These are phyloP conservation scores for Himalopsyche phryganea DNA, from an alignment of 1,140 invertebrate genomes.

Conservation along the genomic window DNA sequence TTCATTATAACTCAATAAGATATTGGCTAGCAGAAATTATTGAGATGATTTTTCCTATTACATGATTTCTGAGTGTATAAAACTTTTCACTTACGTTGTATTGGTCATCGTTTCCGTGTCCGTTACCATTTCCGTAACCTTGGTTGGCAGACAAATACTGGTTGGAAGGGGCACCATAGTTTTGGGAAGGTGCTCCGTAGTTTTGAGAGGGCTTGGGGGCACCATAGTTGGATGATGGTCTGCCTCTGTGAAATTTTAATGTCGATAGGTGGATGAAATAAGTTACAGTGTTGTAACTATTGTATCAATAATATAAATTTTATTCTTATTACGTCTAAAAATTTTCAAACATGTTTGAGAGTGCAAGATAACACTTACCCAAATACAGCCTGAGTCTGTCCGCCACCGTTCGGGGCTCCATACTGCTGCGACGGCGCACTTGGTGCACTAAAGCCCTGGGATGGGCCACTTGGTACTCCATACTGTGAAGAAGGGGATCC, in stretches of 20 bases:
- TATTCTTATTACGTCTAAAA: no score
- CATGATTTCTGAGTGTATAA: no score
- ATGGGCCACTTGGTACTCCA: conserved; percentile 20
- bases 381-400: conserved; percentile 25
- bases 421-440: conserved; percentile 18
- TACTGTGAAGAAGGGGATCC: conserved; percentile 11
- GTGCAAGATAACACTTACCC: neutral
- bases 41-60: no score
- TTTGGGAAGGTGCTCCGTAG: conserved; percentile 34
- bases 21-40: no score
- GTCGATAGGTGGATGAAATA: no score
- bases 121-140: conserved; percentile 24
- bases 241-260: no score
- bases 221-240: no score
- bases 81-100: conserved; percentile 37
- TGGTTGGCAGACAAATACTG: conserved; percentile 36
- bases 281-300: no score
- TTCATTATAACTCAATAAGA: no score
- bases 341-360: no score
- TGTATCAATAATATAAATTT: no score
- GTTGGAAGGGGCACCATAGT: conserved; percentile 31
- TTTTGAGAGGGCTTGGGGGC: conserved; percentile 23
- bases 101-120: conserved; percentile 34
- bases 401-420: conserved; percentile 7
- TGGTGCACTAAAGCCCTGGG: conserved; percentile 26